Percentiles rank a stretch among this genome's conserved stretches.
Conservation (phyloP, 92 coral and sea anemone species). For the Muricea muricata region DNA sequence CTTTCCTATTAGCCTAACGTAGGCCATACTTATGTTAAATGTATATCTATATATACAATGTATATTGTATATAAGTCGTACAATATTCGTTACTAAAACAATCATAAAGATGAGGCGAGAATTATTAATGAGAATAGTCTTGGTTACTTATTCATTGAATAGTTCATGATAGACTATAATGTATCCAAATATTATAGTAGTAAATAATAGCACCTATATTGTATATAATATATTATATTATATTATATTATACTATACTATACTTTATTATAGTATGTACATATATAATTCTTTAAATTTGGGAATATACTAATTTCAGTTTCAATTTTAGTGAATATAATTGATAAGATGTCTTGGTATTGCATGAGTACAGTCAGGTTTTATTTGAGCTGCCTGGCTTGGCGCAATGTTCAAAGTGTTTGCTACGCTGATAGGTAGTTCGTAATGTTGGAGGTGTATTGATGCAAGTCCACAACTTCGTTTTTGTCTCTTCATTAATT, state of each 20-base stretch:
- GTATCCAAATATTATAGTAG: neutral
- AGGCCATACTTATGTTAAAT: constrained; percentile 8
- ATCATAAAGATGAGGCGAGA: neutral
- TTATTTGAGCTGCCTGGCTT: neutral
- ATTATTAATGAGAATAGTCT: constrained; percentile 24
- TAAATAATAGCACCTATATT: neutral
- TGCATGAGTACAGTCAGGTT: neutral
- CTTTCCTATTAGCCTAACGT: constrained; percentile 12
- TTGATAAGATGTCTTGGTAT: neutral
- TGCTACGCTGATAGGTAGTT: constrained; percentile 23
- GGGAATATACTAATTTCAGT: neutral
- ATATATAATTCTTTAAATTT: neutral
- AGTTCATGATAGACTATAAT: neutral
- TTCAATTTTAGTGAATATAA: constrained; percentile 1
- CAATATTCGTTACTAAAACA: constrained; percentile 41
- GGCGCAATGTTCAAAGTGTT: constrained; percentile 1
- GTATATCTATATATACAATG: neutral
- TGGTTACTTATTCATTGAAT: neutral
- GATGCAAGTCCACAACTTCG: constrained; percentile 41
- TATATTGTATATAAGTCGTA: neutral
- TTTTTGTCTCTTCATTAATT: constrained; percentile 45
- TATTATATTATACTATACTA: no score
- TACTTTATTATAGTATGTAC: no score
- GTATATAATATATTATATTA: neutral
- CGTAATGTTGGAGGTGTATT: constrained; percentile 31